Evolutionary conservation across 2,888 invertebrate genomes (phyloP).

Genomic region (Brachyopa scutellaris): DNA sequence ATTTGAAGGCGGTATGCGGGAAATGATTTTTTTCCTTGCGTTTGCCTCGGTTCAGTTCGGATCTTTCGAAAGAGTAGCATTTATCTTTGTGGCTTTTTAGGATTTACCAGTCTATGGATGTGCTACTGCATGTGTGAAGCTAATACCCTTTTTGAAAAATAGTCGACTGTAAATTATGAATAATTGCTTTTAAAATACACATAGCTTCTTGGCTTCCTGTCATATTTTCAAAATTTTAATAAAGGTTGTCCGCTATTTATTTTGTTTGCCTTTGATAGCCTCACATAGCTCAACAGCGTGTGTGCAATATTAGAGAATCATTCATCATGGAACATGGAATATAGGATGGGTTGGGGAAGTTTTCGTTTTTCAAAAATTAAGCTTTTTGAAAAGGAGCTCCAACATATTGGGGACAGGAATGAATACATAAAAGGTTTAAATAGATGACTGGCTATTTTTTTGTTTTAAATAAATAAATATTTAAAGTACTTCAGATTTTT

Average conservation of each 20-base stretch:
- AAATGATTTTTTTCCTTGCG: slow-evolving; percentile 35
- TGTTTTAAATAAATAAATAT: too few relatives aligned
- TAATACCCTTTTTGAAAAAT: slow-evolving; percentile 64
- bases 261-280: slow-evolving; percentile 10
- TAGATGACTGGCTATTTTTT: too few relatives aligned
- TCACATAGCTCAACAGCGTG: not conserved
- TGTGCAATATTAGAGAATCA: slow-evolving; percentile 15
- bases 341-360: not conserved
- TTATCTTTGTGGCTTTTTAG: slow-evolving; percentile 49
- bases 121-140: slow-evolving; percentile 47
- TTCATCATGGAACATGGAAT: slow-evolving; percentile 38
- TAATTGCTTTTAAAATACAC: slow-evolving; percentile 59
- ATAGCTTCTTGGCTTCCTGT: slow-evolving; percentile 22
- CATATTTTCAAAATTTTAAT: slow-evolving; percentile 43
- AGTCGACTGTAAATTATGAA: slow-evolving; percentile 67
- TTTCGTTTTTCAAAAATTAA: slow-evolving; percentile 12
- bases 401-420: too few relatives aligned
- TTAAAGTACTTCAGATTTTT: too few relatives aligned
- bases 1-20: slow-evolving; percentile 28
- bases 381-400: slow-evolving; percentile 7
- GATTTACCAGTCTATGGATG: slow-evolving; percentile 23
- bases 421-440: too few relatives aligned
- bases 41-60: not conserved
- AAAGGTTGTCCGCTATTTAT: slow-evolving; percentile 20
- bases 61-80: slow-evolving; percentile 28